A percentile compares a stretch with the other conserved stretches of the same genome.
These are phyloP conservation scores for Holothuria scabra DNA, from an alignment of 53 echinoderm and acorn worm species.

Conservation along the genomic window DNA sequence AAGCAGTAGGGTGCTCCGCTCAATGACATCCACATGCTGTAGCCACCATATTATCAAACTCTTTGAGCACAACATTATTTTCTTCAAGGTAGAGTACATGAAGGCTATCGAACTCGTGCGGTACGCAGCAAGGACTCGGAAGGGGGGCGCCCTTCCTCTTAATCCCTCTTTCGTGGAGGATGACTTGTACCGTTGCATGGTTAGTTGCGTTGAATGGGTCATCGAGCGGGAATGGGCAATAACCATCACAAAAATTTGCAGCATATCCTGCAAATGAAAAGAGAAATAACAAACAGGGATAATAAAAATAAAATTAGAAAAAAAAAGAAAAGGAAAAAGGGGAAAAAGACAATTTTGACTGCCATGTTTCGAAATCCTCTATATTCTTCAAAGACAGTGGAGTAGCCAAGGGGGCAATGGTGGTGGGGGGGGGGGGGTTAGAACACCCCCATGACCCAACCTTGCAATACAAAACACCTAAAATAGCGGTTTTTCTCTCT, in stretches of 20 bases:
- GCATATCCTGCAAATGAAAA: slow-evolving; percentile 71
- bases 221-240: slow-evolving; percentile 93
- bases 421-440: no score
- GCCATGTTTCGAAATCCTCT: no score
- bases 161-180: slow-evolving; percentile 61
- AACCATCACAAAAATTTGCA: slow-evolving; percentile 93
- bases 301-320: neutral
- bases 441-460: no score
- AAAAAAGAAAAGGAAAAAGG: neutral
- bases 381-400: no score
- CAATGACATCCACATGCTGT: slow-evolving; percentile 93
- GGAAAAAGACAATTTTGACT: no score
- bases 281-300: neutral
- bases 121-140: slow-evolving; percentile 89
- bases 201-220: slow-evolving; percentile 96
- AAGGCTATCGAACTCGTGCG: slow-evolving; percentile 74
- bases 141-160: slow-evolving; percentile 33
- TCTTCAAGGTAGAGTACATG: slow-evolving; percentile 87
- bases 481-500: no score
- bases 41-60: slow-evolving; percentile 94
- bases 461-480: no score
- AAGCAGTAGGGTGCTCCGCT: no score
- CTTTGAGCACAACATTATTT: slow-evolving; percentile 88
- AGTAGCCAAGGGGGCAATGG: no score
- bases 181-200: slow-evolving; percentile 93